Conservation (phyloP, 1,140 invertebrate genomes). For the Trachelipus rathkii region DNA sequence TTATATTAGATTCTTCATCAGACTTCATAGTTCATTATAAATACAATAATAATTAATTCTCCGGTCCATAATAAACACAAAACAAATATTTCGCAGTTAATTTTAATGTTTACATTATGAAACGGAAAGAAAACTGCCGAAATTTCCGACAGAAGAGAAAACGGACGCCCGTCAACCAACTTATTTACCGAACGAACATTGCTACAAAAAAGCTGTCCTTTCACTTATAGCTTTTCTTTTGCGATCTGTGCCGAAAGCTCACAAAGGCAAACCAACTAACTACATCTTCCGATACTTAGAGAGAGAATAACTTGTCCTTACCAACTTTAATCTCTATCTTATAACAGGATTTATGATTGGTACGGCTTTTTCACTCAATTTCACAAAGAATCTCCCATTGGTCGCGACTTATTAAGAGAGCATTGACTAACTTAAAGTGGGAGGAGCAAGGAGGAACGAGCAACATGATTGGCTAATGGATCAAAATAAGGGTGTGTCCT, state of each 20-base stretch:
- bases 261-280: constrained; percentile 33
- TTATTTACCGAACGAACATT: too few relatives aligned
- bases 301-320: constrained; percentile 36
- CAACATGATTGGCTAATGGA: constrained; percentile 3
- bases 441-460: constrained; percentile 26
- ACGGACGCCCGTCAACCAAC: too few relatives aligned
- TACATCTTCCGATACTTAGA: constrained; percentile 34
- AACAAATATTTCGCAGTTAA: background rate
- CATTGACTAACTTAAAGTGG: constrained; percentile 37
- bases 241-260: constrained; percentile 27
- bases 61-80: constrained; percentile 22
- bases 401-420: background rate
- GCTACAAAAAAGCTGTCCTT: too few relatives aligned
- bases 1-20: too few relatives aligned
- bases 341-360: constrained; percentile 33
- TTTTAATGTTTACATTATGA: too few relatives aligned
- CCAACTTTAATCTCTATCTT: constrained; percentile 23
- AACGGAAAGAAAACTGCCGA: too few relatives aligned
- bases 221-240: too few relatives aligned
- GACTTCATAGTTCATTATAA: too few relatives aligned
- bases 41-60: constrained; percentile 3
- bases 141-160: too few relatives aligned
- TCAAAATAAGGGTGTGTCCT: background rate
- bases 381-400: constrained; percentile 29
- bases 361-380: constrained; percentile 34